phyloP scores from a whole-genome alignment of 2,113 vertebrate genomes.

The Rousettus leschenaultii region DNA sequence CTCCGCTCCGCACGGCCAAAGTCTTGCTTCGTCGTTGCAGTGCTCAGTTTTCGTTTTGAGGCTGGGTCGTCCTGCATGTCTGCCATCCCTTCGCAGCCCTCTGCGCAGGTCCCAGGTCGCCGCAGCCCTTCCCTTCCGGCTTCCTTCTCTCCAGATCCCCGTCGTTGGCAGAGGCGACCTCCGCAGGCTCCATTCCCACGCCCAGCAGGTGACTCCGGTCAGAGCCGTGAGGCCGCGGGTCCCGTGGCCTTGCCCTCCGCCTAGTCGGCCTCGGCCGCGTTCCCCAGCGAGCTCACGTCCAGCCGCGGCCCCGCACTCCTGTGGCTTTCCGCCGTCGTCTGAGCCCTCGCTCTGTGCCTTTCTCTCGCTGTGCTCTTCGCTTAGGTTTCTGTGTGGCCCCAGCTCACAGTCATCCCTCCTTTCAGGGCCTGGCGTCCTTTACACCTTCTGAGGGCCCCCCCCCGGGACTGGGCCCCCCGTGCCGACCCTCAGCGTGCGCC shows the following conservation, averaged over 20 bases:
- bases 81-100: neutral
- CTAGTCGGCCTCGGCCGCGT: neutral
- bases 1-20: neutral
- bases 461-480: no score
- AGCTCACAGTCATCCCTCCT: neutral
- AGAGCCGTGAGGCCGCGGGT: neutral
- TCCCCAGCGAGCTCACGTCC: neutral
- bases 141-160: neutral
- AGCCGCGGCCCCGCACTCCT: neutral
- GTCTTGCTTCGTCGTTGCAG: neutral
- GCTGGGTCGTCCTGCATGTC: neutral
- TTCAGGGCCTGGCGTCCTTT: neutral
- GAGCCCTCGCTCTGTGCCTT: conserved; percentile 54
- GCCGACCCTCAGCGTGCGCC: neutral
- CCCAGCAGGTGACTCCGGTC: neutral
- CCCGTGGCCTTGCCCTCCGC: neutral
- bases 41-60: neutral
- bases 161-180: neutral
- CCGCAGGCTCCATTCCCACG: neutral
- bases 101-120: neutral
- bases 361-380: neutral
- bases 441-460: neutral
- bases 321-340: neutral
- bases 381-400: neutral
- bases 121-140: neutral